Evolutionary conservation across 2,797 vertebrate genomes (phyloP), one percentile per base, ranked within the genome.

Genomic region (Melanitta fusca): DNA sequence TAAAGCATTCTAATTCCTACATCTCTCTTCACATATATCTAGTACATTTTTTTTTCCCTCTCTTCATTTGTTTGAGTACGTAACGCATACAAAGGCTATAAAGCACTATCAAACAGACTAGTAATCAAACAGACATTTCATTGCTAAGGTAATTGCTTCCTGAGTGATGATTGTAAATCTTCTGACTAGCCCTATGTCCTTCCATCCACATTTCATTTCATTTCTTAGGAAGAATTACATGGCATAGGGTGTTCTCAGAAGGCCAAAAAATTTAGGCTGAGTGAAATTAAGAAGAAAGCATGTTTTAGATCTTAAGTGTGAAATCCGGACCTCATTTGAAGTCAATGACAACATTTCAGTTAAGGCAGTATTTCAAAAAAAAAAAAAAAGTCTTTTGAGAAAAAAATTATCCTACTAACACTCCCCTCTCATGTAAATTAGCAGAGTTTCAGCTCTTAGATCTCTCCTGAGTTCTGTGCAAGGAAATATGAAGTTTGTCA

Each of bases 61-160:
- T 75, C 51, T 88, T 74, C 53, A 51, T 87, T 90, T 85, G 38
- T 83, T 85, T 91, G 70, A 66, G 47, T 65, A 61, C 62, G 2
- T 77, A 91, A 77, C 24, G 8, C 36, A 21, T 47, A 43, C 15
- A 53, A 34, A 45, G 70, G 68, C 9, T 61, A 85, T 85, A 90
- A 86, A 89, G 34, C 30, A 45, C 53, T 73, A 18, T 73, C 49
- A 51, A 25, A 51, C 91, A 84, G 28, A 39, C 41, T 70, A 56
- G 32, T 84, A 93, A 90, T 94, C 85, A 96, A 80, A 84, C 38
- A 49, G 73, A 81, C 58, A 91, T 79, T 88, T 79, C 56, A 49
- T 91, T 88, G 54, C 68, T 47, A 20, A 86, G 49, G 78, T 82
- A 86, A 86, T 93, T 93, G 72, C 74, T 70, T 91, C 69, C 66